Evolutionary conservation across 1,140 invertebrate genomes (phyloP), one percentile per base, ranked within the genome.

Genomic region (Pogonomyrmex barbatus): DNA sequence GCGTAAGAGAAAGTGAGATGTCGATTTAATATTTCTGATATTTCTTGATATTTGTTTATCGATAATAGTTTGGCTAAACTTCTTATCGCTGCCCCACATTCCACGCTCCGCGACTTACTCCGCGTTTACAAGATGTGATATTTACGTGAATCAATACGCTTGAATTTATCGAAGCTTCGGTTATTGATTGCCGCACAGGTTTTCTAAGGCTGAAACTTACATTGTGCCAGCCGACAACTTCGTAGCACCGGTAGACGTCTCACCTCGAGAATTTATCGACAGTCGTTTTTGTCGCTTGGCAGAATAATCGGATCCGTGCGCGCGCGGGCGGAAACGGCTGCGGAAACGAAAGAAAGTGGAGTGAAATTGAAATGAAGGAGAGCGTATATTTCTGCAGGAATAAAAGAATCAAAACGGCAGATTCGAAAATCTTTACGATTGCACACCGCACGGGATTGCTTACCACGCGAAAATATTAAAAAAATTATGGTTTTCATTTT

Each of bases 291-390:
- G 60, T 77, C 60, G n/a, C 50, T 63, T 30, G 36, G 39, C 39
- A 56, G 87, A 89, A 86, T 85, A 89, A 89, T 86, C 87, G 63
- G 56, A 36, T 54, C 75, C 30, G 30, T 4, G 76, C 77, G 54
- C 62, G 78, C 85, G 67, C 65, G 70, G 50, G 17, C 85, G 87
- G 77, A 89, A 89, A 88, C 88, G 68, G 68, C 33, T 62, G 82
- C 88, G 86, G 86, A 89, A 89, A 89, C 84, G 84, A 89, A 89
- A 78, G 88, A 87, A 89, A 89, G 71, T 87, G 84, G 88, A 78
- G 67, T 75, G 65, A 89, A 89, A 89, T 89, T 89, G 71, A 89
- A 89, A 89, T 89, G 67, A 86, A 70, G 54, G 50, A 67, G 62
- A 14, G 17, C 45, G 62, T 17, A n/a, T 50, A n/a, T 50, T 45